These are phyloP conservation scores for Caenorhabditis angaria DNA, from an alignment of 2,888 invertebrate species.

Conservation along the genomic window DNA sequence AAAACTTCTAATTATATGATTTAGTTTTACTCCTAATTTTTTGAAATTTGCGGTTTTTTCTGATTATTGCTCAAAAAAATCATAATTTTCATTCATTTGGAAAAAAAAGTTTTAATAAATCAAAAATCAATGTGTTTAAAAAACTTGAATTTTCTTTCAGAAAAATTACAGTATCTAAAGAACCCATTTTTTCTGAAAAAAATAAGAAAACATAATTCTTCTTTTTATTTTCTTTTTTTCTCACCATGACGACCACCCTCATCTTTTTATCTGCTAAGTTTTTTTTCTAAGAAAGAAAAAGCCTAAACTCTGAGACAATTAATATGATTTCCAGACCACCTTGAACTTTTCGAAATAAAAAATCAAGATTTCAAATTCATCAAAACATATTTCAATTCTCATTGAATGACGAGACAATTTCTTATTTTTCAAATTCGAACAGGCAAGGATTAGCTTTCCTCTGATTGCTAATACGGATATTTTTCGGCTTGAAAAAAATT, in stretches of 20 bases:
- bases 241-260: neutral
- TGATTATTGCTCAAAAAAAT: too few relatives aligned
- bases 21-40: neutral
- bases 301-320: too few relatives aligned
- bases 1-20: neutral
- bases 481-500: neutral
- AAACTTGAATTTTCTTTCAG: neutral
- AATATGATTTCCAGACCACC: neutral
- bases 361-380: neutral
- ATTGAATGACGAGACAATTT: neutral
- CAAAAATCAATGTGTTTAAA: neutral
- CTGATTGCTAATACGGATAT: slow-evolving; percentile 1
- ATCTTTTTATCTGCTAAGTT: neutral
- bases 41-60: neutral
- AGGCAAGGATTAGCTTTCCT: neutral
- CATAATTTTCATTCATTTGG: neutral
- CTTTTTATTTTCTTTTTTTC: neutral
- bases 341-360: neutral
- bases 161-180: neutral
- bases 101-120: neutral
- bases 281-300: neutral
- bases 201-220: neutral
- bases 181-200: too few relatives aligned
- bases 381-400: neutral
- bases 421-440: neutral